A percentile compares a stretch with the other conserved stretches of the same genome.
These are phyloP conservation scores for Trichopria drosophilae DNA, from an alignment of 2,888 invertebrate species.

Conservation along the genomic window DNA sequence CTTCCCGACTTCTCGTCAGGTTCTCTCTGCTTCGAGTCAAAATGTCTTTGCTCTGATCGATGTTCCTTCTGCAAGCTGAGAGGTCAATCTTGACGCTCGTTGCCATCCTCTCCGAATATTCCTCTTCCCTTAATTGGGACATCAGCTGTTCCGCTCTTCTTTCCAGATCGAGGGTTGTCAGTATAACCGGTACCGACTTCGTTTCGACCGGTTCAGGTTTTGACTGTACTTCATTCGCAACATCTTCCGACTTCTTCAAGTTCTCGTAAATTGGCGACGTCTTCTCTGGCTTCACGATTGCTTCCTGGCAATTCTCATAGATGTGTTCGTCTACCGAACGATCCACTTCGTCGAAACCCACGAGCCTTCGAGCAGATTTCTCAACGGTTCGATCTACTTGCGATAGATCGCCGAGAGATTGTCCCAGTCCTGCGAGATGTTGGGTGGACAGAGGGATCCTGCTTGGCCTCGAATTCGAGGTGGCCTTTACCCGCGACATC, in stretches of 20 bases:
- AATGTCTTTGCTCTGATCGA: constrained; percentile 21
- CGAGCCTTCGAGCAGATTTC: constrained; percentile 29
- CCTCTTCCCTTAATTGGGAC: constrained; percentile 53
- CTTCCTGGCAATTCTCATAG: constrained; percentile 49
- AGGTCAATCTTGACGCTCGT: constrained; percentile 34
- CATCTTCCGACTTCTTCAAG: constrained; percentile 26
- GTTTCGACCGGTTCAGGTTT: constrained; percentile 27
- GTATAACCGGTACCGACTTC: constrained; percentile 50
- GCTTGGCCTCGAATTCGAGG: constrained; percentile 43
- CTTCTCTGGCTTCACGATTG: constrained; percentile 30
- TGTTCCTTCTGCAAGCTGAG: constrained; percentile 28
- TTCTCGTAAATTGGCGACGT: constrained; percentile 49
- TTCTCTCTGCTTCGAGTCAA: constrained; percentile 18
- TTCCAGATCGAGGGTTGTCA: constrained; percentile 48
- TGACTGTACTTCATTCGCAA: constrained; percentile 6
- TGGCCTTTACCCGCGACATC: constrained; percentile 37
- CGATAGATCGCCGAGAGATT: constrained; percentile 55
- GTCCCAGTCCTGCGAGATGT: constrained; percentile 41
- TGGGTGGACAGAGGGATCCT: constrained; percentile 52
- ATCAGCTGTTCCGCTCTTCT: constrained; percentile 50
- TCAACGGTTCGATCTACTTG: constrained; percentile 51
- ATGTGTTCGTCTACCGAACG: constrained; percentile 48
- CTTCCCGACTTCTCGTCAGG: constrained; percentile 32
- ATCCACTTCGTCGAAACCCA: constrained; percentile 48
- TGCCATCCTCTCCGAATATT: constrained; percentile 49